Evolutionary conservation across 2,888 invertebrate genomes (phyloP), one percentile per base, ranked within the genome.

Genomic region (Dicycla oo): DNA sequence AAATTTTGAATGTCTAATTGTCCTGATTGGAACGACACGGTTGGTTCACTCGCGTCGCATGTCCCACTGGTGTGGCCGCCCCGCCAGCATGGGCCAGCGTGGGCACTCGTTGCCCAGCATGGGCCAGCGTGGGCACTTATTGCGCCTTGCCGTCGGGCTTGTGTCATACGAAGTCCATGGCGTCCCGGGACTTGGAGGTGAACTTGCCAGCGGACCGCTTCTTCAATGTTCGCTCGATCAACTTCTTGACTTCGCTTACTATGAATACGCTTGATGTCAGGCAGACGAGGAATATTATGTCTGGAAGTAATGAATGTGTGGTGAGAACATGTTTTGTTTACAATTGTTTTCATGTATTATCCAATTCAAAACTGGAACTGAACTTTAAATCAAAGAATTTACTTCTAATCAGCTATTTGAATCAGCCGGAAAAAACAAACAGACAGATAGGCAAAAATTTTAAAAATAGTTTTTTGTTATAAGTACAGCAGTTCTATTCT

Each of bases 191-290:
- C 90, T 95, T 95, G 89, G 91, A 85, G 87, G 95, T 87, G 92
- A 91, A 94, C 90, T 94, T 94, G 81, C 93, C 92, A 72, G 89
- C 87, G 3, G 93, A 84, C 0, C 94, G 93, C 91, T 97, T 97
- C 91, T 98, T 97, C 88, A 98, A 91, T 13, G 97, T 96, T 15
- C 98, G 97, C 93, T 99, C 98, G 82, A 98, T 94, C 82, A 98
- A 96, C 92, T 99, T 99, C 94, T 99, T 99, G 45, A 98, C 93
- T 95, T 99, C 99, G 78, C 99, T 98, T 73, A 99, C 98, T 72
- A 99, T 96, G 95, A 99, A 99, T 66, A 99, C 99, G 83, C 98
- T 98, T n/a, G 99, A 99, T 34, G 99, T 99, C 73, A 99, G 96
- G 84, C 97, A 97, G 43, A 99, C 97, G 85, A 99, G 97, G 95